Percentiles rank a stretch among this genome's conserved stretches.
These are phyloP conservation scores for Loris lydekkerianus DNA, from an alignment of 2,797 vertebrate species.

Conservation along the genomic window DNA sequence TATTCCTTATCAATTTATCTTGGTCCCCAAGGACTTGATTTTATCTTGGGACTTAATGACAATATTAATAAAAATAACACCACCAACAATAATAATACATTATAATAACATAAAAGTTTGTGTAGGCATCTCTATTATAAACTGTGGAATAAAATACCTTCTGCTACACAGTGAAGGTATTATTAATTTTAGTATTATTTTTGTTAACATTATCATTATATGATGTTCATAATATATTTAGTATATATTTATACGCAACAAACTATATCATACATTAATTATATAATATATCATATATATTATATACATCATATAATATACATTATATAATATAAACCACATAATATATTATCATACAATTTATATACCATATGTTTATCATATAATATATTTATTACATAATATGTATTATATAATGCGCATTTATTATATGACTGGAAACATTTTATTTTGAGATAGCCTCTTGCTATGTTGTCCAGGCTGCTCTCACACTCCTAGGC, in stretches of 20 bases:
- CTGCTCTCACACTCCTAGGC: not conserved
- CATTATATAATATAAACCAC: not conserved
- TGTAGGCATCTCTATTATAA: not conserved
- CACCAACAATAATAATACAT: not conserved
- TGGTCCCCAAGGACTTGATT: not conserved
- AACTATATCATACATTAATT: not conserved
- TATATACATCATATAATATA: not conserved
- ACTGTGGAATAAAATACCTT: not conserved
- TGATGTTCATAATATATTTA: not conserved
- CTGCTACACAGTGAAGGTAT: not conserved
- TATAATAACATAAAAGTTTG: slow-evolving; percentile 10
- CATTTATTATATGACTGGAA: not conserved
- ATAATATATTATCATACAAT: not conserved
- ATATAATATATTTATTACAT: not conserved
- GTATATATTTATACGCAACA: not conserved
- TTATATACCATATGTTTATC: not conserved
- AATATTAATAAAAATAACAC: not conserved
- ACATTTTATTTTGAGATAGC: not conserved
- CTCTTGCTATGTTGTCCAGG: not conserved
- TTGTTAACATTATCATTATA: not conserved
- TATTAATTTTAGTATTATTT: not conserved
- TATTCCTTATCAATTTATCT: slow-evolving; percentile 5
- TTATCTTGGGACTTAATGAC: not conserved
- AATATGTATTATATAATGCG: not conserved
- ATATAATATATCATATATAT: not conserved